Percentiles rank a stretch among this genome's conserved stretches.
Conservation (phyloP, 2,797 vertebrate genomes). For the Liasis olivaceus region DNA sequence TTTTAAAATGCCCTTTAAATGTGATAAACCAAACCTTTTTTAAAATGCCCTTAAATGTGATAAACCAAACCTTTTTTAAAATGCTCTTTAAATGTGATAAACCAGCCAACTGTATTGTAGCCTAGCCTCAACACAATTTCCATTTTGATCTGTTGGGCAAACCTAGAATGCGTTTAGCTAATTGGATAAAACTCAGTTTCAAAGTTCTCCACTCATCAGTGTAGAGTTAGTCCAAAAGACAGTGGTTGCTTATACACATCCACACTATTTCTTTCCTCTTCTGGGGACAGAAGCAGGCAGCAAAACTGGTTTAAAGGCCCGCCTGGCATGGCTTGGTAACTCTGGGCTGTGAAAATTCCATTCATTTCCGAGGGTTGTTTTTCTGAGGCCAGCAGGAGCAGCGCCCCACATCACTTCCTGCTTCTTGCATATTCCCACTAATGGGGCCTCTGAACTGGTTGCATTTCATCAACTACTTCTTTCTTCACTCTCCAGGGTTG, state of each 20-base stretch:
- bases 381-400: constrained; percentile 17
- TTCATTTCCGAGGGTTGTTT: neutral
- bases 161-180: too few species aligned
- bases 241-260: neutral
- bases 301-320: neutral
- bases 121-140: too few species aligned
- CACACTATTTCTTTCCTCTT: neutral
- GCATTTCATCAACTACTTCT: neutral
- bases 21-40: neutral
- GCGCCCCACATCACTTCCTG: constrained; percentile 15
- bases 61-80: neutral
- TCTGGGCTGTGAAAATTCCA: neutral
- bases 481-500: neutral
- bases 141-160: too few species aligned
- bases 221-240: too few species aligned
- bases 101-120: too few species aligned
- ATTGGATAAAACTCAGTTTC: too few species aligned
- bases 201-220: too few species aligned
- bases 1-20: too few species aligned
- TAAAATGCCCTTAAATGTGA: neutral
- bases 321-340: neutral
- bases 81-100: neutral
- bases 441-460: neutral
- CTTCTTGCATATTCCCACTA: neutral
- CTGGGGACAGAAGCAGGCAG: neutral